Conservation (phyloP, 2,888 invertebrate genomes). For the Dysmachus trigonus region DNA sequence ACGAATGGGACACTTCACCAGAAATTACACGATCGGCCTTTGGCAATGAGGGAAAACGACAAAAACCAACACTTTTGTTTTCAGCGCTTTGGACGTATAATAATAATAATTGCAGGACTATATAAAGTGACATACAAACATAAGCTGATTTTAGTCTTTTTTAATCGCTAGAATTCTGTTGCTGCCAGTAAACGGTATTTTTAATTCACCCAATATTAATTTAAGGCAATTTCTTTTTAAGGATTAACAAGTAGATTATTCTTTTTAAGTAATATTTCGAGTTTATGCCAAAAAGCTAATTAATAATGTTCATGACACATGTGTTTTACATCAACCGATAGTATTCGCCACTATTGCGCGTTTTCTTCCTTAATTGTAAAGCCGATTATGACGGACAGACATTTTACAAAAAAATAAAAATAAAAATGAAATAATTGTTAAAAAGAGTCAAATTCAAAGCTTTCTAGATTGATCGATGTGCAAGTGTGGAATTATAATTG, state of each 20-base stretch:
- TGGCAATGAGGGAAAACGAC: constrained; percentile 55
- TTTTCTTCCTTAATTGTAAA: neutral
- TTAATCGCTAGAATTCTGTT: neutral
- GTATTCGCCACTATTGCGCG: neutral
- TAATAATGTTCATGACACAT: neutral
- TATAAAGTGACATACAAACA: neutral
- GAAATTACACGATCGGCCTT: constrained; percentile 81
- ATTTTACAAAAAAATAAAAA: neutral
- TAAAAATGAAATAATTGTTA: too few species aligned
- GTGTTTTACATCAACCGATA: neutral
- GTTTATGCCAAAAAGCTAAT: neutral
- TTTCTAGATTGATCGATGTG: neutral
- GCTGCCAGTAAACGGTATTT: neutral
- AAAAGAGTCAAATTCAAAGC: neutral
- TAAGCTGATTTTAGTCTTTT: neutral
- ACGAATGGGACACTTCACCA: constrained; percentile 81
- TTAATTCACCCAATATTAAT: neutral
- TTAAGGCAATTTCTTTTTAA: neutral
- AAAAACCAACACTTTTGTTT: neutral
- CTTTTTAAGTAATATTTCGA: neutral
- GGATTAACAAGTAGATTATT: neutral
- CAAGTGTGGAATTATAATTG: neutral
- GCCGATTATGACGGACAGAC: neutral
- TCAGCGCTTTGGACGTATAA: neutral
- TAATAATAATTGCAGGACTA: neutral